These are phyloP conservation scores for Ceratothoa steindachneri DNA, from an alignment of 2,888 invertebrate genomes.

Conservation along the genomic window DNA sequence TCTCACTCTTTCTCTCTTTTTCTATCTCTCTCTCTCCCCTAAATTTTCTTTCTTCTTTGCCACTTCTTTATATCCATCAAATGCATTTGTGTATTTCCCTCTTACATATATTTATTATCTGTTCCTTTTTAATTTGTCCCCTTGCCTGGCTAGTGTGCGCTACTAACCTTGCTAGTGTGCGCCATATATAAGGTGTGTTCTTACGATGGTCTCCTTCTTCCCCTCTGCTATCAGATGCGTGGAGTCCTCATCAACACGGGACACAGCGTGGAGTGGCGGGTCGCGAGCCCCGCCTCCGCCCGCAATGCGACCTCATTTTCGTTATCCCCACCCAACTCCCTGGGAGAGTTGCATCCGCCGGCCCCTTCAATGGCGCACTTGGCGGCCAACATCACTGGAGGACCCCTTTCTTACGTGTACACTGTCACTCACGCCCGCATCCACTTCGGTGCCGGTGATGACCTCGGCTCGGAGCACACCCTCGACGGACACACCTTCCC, in stretches of 20 bases:
- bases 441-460: conserved; percentile 86
- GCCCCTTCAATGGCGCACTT: neutral
- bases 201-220: neutral
- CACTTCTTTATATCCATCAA: too few relatives aligned
- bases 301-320: neutral
- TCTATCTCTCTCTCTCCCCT: too few relatives aligned
- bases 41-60: too few relatives aligned
- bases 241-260: conserved; percentile 88
- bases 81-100: neutral
- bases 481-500: too few relatives aligned
- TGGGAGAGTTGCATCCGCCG: conserved; percentile 59
- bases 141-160: neutral
- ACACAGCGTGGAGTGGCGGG: conserved; percentile 67
- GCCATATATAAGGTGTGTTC: neutral
- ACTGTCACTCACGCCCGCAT: conserved; percentile 90
- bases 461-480: conserved; percentile 97
- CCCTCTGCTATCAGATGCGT: conserved; percentile 63
- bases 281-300: neutral
- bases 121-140: neutral
- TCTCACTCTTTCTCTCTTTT: too few relatives aligned
- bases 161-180: neutral
- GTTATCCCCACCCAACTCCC: neutral
- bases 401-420: conserved; percentile 91
- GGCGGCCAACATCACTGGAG: conserved; percentile 84
- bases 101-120: neutral